Percentiles rank a stretch among this genome's conserved stretches.
Conservation (phyloP, 2,797 vertebrate genomes). For the Myotis planiceps region DNA sequence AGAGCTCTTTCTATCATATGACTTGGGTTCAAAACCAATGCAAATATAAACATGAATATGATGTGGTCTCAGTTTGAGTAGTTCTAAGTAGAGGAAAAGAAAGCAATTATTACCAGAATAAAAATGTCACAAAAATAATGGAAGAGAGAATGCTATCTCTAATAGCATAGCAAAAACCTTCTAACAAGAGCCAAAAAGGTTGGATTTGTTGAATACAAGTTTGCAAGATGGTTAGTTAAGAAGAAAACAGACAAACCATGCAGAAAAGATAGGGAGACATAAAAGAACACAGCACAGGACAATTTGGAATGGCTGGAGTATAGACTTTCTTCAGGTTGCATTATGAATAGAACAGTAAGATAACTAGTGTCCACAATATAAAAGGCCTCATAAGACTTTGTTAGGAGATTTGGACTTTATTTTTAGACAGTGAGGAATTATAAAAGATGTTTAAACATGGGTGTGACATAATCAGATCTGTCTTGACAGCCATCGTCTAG, state of each 20-base stretch:
- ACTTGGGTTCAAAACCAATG: not conserved
- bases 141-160: not conserved
- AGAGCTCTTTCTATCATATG: not conserved
- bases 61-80: not conserved
- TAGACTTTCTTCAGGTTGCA: not conserved
- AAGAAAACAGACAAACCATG: not conserved
- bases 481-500: not conserved
- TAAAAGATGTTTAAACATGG: not conserved
- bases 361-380: not conserved
- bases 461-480: constrained; percentile 18
- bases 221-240: not conserved
- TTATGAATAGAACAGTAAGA: not conserved
- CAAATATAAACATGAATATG: not conserved
- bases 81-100: not conserved
- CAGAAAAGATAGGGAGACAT: not conserved
- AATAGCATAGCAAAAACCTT: not conserved
- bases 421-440: not conserved
- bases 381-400: not conserved
- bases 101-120: not conserved
- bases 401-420: not conserved
- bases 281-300: not conserved
- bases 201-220: not conserved
- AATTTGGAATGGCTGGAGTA: not conserved
- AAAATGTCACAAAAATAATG: not conserved
- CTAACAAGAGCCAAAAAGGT: not conserved